Base-by-base conservation (phyloP, 2,888 invertebrate genomes). In the Deladenus siricidicola region DNA sequence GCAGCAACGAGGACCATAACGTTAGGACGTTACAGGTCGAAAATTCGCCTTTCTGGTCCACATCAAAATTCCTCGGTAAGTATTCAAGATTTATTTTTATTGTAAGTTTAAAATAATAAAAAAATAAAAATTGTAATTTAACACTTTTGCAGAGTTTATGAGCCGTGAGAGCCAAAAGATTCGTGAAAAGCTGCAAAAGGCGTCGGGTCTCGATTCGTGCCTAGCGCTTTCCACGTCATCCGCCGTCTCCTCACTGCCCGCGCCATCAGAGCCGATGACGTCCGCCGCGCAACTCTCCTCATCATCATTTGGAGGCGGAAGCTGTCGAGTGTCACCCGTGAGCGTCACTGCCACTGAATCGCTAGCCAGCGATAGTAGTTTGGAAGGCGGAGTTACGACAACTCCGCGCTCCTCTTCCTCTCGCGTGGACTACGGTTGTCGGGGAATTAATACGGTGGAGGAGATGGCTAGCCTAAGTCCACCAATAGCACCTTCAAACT, bases 121-220 rank as follows among this genome's bases (percentile, higher is more conserved):
- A 21, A 60, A n/a, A n/a, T 2, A 19, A n/a, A 24, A 8, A 1
- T 14, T 44, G 19, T 26, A 19, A 19, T 21, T 10, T 26, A 10
- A 47, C 26, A 26, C 28, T 4, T 24, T 24, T 61, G 10, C 30
- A 63, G 59, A 53, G 10, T 68, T 68, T 49, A 50, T 68, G 47
- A 60, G 67, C 50, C 55, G 54, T 42, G 68, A 67, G 51, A 53
- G 63, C 39, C 60, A 67, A 39, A 54, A 56, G 43, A 49, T 68
- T 28, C 48, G 56, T 10, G 58, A 65, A 45, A 48, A 58, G 23
- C 39, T 65, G n/a, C 64, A 65, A 49, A 62, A 60, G 24, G 60
- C 58, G 23, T 49, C 44, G 10, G 60, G 60, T 10, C n/a, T 51
- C n/a, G 29, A 51, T 23, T 23, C 24, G 21, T 29, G 34, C 48